Evolutionary conservation across 2,797 vertebrate genomes (phyloP), one percentile per base, ranked within the genome.

Genomic region (Buceros bicornis): DNA sequence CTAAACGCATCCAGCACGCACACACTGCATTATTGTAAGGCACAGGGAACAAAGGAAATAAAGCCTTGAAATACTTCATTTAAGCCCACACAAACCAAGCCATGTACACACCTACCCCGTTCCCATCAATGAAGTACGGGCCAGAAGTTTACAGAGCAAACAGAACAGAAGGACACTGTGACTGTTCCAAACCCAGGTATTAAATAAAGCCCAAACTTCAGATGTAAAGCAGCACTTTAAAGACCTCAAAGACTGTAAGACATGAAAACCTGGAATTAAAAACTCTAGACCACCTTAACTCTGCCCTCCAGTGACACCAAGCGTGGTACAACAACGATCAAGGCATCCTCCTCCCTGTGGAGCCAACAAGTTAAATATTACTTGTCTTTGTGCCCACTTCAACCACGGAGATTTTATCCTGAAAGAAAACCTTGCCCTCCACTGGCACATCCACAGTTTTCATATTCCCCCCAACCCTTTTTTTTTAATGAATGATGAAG

Each of bases 311-410:
- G 4, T 7, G 10, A 72, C 26, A 64, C 40, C 43, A 69, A 29
- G 21, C 2, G 0, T 20, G n/a, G 37, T 20, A 37, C 43, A 67
- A 13, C 0, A 0, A 35, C 6, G 13, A 48, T 10, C 1, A 4
- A 47, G 54, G 60, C 21, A 54, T 17, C 25, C 8, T 77, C 12
- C 33, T 64, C 61, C 50, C 50, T 43, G 2, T 7, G 51, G 54
- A 78, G 25, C 25, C 50, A 42, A 70, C 15, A 50, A 17, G 65
- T 78, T 78, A 62, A 69, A 40, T 16, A 37, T n/a, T 40, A 15
- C 18, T 85, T 78, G 28, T 25, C 18, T 57, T 65, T 54, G 40
- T 64, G 65, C 45, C 56, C n/a, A 42, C 51, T 31, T 73, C 57
- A 71, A 31, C 37, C 28, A 62, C 4, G 28, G 61, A 42, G 22